These are phyloP conservation scores for Oreonectes daqikongensis DNA, from an alignment of 2,797 vertebrate species.

Conservation along the genomic window DNA sequence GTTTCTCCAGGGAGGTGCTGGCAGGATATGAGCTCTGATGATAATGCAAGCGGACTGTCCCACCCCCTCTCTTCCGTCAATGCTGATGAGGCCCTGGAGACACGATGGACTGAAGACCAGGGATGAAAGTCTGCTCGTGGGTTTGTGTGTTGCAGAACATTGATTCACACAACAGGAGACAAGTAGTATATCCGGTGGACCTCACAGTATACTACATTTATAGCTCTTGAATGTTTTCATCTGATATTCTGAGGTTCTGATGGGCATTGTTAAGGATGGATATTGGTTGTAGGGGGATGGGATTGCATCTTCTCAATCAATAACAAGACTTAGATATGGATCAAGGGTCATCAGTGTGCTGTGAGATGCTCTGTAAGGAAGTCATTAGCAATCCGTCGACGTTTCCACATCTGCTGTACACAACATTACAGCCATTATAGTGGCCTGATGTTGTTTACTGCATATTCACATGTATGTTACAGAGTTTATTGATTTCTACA, in stretches of 20 bases:
- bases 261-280: neutral
- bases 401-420: neutral
- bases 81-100: slow-evolving; percentile 17
- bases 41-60: slow-evolving; percentile 23
- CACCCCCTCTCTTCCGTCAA: slow-evolving; percentile 10
- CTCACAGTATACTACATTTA: neutral
- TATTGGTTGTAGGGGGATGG: slow-evolving; percentile 28
- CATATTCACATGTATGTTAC: neutral
- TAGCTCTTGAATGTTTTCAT: neutral
- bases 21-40: slow-evolving; percentile 45
- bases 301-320: slow-evolving; percentile 39
- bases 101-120: neutral
- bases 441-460: neutral
- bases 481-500: neutral
- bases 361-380: slow-evolving; percentile 1
- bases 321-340: slow-evolving; percentile 12
- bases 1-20: slow-evolving; percentile 33
- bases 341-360: slow-evolving; percentile 23
- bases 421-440: neutral
- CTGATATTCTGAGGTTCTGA: neutral
- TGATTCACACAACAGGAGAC: neutral
- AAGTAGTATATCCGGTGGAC: neutral
- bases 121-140: neutral
- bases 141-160: neutral
- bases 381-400: neutral